Base-by-base conservation (phyloP, 1,140 invertebrate genomes). In the Drosophila subpulchrella region DNA sequence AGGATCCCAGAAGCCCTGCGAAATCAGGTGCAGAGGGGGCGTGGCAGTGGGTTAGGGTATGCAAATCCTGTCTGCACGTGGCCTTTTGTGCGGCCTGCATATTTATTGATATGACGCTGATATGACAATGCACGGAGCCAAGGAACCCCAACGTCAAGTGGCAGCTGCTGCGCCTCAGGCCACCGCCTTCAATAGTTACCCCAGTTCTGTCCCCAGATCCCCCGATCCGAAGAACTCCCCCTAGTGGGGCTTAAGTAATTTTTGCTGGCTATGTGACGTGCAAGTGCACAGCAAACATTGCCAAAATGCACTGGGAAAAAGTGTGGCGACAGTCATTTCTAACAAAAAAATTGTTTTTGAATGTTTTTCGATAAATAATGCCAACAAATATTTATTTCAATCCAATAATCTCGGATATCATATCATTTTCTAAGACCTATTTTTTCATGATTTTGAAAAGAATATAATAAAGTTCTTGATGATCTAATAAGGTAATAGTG, bases 101-200 rank as follows among this genome's bases (percentile, higher is more conserved):
- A 88, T 88, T 88, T 88, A 88, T 88, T 88, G 83, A 88, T 89
- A 88, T 88, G 83, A 86, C 75, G 83, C 75, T 82, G 83, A 86
- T 86, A 83, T 79, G 82, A 88, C 83, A 86, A 75, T 76, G 81
- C 55, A 41, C 15, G 17, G 62, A 42, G 50, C 39, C 34, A 48
- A 13, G 11, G 24, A 6, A 10, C 50, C 38, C 60, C 62, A 53
- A 48, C 67, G 61, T 75, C 71, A 65, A 79, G 46, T 73, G 77
- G 46, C 58, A 60, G 55, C 30, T 41, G 77, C 53, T 24, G 36
- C 48, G 46, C 62, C 20, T 17, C 24, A 50, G 54, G 47, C 73
- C 27, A 51, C 55, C 60, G 62, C 39, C 75, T 88, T 76, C 75
- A 79, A 76, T 81, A 88, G 85, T 67, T 77, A 24, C 47, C 51